These are phyloP conservation scores for Brenthis daphne DNA, from an alignment of 2,888 invertebrate genomes.

Conservation along the genomic window DNA sequence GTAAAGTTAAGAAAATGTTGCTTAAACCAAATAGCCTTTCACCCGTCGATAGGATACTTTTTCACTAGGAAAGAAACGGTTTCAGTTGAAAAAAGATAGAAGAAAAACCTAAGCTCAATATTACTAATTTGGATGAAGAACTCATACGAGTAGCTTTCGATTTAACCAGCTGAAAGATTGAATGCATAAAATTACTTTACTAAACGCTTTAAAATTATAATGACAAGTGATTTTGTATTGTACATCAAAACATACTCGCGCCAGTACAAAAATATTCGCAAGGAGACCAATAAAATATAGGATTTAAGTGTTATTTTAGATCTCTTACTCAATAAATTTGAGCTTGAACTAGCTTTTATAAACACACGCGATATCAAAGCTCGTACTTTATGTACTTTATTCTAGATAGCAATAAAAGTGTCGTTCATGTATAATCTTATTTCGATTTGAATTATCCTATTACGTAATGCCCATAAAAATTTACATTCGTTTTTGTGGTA, in stretches of 20 bases:
- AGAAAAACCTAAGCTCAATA: too few species aligned
- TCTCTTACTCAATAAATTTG: conserved; percentile 14
- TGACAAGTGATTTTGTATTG: not conserved
- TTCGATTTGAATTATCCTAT: conserved; percentile 7
- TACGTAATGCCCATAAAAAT: not conserved
- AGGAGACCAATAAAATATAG: conserved; percentile 21
- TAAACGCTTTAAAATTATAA: not conserved
- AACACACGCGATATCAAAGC: conserved; percentile 1
- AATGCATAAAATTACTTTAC: not conserved
- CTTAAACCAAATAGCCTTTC: too few species aligned
- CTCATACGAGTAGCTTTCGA: too few species aligned
- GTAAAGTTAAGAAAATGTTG: too few species aligned
- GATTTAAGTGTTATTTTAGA: conserved; percentile 30
- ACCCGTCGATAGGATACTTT: too few species aligned
- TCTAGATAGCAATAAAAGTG: conserved; percentile 5
- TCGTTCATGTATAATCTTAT: not conserved
- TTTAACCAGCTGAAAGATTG: too few species aligned
- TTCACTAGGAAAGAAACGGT: too few species aligned
- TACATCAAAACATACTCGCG: conserved; percentile 13
- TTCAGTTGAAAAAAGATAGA: too few species aligned
- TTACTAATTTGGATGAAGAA: too few species aligned
- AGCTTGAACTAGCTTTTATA: conserved; percentile 8
- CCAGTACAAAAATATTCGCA: conserved; percentile 28
- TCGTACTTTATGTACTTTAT: conserved; percentile 7
- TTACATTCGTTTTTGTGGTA: not conserved